A percentile compares a stretch with the other conserved stretches of the same genome.
Conservation (phyloP, 2,888 invertebrate species). For the Scaptomyza cyrtandrae region DNA sequence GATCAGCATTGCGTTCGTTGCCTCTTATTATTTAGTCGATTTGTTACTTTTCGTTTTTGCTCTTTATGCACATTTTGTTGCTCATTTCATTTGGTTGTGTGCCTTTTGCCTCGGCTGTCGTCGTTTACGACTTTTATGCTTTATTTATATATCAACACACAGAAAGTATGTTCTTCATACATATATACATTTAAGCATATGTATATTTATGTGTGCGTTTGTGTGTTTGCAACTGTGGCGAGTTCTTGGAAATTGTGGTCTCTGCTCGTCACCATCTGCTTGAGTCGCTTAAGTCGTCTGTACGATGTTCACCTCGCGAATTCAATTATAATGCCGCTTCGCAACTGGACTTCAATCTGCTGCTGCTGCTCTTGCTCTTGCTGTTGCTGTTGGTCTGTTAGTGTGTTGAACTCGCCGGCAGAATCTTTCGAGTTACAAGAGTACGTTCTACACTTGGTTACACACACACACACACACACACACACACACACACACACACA, state of each 20-base stretch:
- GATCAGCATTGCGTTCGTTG: slow-evolving; percentile 19
- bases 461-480: slow-evolving; percentile 7
- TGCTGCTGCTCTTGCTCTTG: slow-evolving; percentile 1
- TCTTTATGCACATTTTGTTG: slow-evolving; percentile 20
- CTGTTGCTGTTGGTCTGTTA: background rate
- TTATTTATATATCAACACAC: slow-evolving; percentile 48
- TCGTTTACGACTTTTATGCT: slow-evolving; percentile 60
- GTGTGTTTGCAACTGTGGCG: slow-evolving; percentile 36
- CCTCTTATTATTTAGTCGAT: slow-evolving; percentile 52
- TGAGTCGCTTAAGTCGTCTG: slow-evolving; percentile 14
- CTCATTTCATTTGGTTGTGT: slow-evolving; percentile 57
- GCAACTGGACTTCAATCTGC: slow-evolving; percentile 26
- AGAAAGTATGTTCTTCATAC: slow-evolving; percentile 4
- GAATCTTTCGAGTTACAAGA: slow-evolving; percentile 14
- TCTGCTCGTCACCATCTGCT: slow-evolving; percentile 52
- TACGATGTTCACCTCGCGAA: slow-evolving; percentile 71
- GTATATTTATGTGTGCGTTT: slow-evolving; percentile 25
- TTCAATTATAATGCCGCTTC: slow-evolving; percentile 76
- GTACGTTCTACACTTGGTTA: slow-evolving; percentile 38
- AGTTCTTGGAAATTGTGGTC: slow-evolving; percentile 69
- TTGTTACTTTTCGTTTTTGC: slow-evolving; percentile 41
- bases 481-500: slow-evolving; percentile 2
- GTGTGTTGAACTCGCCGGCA: slow-evolving; percentile 54
- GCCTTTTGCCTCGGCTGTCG: slow-evolving; percentile 43
- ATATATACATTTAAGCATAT: slow-evolving; percentile 21